Percentiles rank a stretch among this genome's conserved stretches.
Evolutionary conservation across 2,888 invertebrate genomes (phyloP).

Genomic region (Cordilura impudica): DNA sequence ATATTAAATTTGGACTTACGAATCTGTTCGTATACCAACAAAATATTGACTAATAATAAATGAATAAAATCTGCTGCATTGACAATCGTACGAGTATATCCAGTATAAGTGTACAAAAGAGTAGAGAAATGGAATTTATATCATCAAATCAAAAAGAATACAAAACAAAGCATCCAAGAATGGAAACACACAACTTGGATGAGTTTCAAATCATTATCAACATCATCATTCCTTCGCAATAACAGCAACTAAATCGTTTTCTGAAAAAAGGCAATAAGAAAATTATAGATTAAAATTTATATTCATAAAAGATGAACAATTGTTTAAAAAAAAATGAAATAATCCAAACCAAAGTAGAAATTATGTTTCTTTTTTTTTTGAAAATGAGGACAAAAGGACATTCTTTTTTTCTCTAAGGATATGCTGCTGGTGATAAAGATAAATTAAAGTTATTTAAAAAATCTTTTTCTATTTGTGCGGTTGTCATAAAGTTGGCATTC

Average conservation of each 20-base stretch:
- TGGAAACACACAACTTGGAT: slow-evolving; percentile 17
- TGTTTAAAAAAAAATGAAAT: background rate
- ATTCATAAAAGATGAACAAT: slow-evolving; percentile 2
- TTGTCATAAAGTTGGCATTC: too few species aligned
- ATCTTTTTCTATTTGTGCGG: background rate
- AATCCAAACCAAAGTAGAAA: background rate
- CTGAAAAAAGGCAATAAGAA: background rate
- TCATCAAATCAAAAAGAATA: slow-evolving; percentile 1
- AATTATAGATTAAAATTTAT: slow-evolving; percentile 17
- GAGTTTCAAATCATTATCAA: slow-evolving; percentile 26
- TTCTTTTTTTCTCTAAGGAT: background rate
- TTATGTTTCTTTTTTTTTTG: background rate
- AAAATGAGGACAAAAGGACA: slow-evolving; percentile 15
- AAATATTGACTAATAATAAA: slow-evolving; percentile 53
- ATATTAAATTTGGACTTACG: too few species aligned
- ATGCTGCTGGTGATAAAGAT: slow-evolving; percentile 15
- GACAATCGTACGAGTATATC: slow-evolving; percentile 36
- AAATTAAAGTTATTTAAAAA: slow-evolving; percentile 4
- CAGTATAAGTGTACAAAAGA: background rate
- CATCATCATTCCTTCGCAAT: slow-evolving; percentile 8
- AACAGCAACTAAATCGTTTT: slow-evolving; percentile 17
- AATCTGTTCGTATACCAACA: slow-evolving; percentile 18
- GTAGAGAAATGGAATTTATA: slow-evolving; percentile 17
- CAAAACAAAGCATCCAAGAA: background rate
- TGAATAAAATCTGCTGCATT: slow-evolving; percentile 58